Evolutionary conservation across 2,797 vertebrate genomes (phyloP).

Genomic region (Bovichtus variegatus): DNA sequence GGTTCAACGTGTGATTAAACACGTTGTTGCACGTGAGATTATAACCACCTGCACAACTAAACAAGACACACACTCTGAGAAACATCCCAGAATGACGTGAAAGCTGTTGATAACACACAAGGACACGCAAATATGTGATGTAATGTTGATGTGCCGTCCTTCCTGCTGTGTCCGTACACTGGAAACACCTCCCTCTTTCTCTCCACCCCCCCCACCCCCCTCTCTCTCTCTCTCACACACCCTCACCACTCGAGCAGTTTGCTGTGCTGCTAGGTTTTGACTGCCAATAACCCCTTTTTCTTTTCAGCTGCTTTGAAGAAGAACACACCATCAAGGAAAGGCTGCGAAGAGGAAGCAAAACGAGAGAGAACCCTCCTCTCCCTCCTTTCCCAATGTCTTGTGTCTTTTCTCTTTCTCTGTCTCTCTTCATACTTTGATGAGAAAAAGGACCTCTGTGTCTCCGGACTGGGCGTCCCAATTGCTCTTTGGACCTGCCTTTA

Average conservation of each 20-base stretch:
- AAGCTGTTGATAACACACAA: not conserved
- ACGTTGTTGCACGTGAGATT: constrained; percentile 11
- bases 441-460: constrained; percentile 62
- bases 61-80: not conserved
- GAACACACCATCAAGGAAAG: constrained; percentile 20
- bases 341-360: constrained; percentile 36
- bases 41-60: constrained; percentile 8
- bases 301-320: constrained; percentile 70
- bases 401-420: constrained; percentile 43
- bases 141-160: constrained; percentile 18
- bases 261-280: constrained; percentile 33
- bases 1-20: constrained; percentile 20
- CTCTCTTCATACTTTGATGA: constrained; percentile 56
- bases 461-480: constrained; percentile 49
- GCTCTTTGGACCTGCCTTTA: constrained; percentile 60
- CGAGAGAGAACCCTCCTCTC: constrained; percentile 43
- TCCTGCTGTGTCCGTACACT: constrained; percentile 47
- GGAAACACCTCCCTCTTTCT: constrained; percentile 27
- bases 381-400: constrained; percentile 39
- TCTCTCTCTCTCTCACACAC: constrained; percentile 34
- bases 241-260: constrained; percentile 19
- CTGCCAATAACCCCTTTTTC: constrained; percentile 64
- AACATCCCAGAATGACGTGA: constrained; percentile 2
- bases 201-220: too few relatives aligned
- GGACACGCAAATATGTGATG: constrained; percentile 14